These are phyloP conservation scores for Gadopsis marmoratus DNA, from an alignment of 2,797 vertebrate genomes.

Conservation along the genomic window DNA sequence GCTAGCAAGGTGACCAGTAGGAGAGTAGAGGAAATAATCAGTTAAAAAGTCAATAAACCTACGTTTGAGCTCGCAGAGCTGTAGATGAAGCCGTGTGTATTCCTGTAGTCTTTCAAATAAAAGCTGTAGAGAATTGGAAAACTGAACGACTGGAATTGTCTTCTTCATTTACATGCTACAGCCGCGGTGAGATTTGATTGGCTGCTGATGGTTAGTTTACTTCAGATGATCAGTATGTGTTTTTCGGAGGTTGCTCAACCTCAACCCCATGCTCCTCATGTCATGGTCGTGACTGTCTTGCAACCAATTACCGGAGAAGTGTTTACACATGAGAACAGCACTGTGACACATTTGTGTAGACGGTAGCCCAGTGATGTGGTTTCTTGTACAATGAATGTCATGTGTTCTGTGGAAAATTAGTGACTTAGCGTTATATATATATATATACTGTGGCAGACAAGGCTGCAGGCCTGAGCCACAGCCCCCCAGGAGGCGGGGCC, in stretches of 20 bases:
- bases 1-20: slow-evolving; percentile 2
- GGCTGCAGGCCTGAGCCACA: no score
- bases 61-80: slow-evolving; percentile 14
- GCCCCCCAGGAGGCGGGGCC: no score
- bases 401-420: no score
- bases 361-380: no score
- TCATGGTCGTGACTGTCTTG: no score
- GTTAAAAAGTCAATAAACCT: slow-evolving; percentile 3
- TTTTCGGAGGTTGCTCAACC: neutral
- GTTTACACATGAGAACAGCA: neutral
- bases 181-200: neutral
- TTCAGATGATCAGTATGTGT: rapidly evolving
- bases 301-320: neutral
- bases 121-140: slow-evolving; percentile 37
- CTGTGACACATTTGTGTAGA: neutral
- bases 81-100: slow-evolving; percentile 26
- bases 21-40: slow-evolving; percentile 10
- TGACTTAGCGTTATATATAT: no score
- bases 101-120: slow-evolving; percentile 61
- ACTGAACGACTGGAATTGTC: neutral
- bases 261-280: no score
- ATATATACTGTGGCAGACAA: no score
- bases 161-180: neutral
- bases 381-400: no score
- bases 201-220: neutral